Evolutionary conservation across 92 coral and sea anemone species (phyloP).

Genomic region (Montipora capitata): DNA sequence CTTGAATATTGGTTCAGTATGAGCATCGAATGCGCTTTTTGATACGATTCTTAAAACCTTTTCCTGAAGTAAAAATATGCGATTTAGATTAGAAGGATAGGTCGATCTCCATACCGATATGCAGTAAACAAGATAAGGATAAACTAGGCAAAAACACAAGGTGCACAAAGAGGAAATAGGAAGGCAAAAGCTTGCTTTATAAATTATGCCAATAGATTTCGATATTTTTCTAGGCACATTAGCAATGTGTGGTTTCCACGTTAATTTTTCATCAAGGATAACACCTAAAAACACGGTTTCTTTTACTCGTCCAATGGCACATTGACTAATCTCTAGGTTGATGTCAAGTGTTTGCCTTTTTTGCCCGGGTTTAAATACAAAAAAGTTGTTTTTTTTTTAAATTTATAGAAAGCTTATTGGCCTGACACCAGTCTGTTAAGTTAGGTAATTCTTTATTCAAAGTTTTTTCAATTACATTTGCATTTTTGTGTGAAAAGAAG

Average conservation of each 20-base stretch:
- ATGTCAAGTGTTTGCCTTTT: constrained; percentile 20
- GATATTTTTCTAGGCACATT: neutral
- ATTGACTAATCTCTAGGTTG: constrained; percentile 2
- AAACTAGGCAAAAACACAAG: too few species aligned
- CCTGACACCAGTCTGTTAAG: too few species aligned
- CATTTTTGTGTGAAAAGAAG: too few species aligned
- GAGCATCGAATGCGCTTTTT: too few species aligned
- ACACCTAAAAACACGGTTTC: too few species aligned
- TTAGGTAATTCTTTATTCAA: too few species aligned
- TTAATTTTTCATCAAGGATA: too few species aligned
- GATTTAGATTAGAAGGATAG: constrained; percentile 3
- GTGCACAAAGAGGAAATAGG: neutral
- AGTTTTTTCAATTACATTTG: too few species aligned
- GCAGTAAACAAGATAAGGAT: too few species aligned
- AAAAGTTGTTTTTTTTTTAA: neutral
- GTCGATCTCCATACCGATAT: too few species aligned
- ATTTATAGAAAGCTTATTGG: neutral
- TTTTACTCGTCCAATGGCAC: constrained; percentile 10
- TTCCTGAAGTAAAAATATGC: neutral
- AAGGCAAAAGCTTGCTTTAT: constrained; percentile 1
- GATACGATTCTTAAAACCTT: neutral
- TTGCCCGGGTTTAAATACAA: constrained; percentile 19
- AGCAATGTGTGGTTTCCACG: too few species aligned
- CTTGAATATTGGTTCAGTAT: too few species aligned
- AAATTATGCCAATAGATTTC: neutral